Evolutionary conservation across 2,888 invertebrate genomes (phyloP), one percentile per base, ranked within the genome.

Genomic region (Tuberolachnus salignus): DNA sequence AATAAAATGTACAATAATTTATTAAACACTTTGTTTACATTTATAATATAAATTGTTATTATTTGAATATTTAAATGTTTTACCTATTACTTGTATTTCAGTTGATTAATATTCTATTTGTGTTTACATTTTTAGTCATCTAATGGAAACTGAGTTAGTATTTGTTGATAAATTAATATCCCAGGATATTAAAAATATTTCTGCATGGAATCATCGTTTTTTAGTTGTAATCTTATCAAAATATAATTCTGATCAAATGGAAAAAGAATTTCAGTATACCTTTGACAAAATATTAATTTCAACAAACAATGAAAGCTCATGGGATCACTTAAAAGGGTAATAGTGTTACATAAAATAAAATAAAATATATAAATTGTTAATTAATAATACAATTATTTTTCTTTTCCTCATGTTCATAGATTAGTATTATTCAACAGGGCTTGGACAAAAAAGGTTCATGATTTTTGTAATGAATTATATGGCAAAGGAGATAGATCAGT

Each of bases 171-270:
- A 89, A 73, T 88, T 98, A 49, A 87, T 99, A 80, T 86, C 87
- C 1, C 91, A 93, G 78, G 98, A 99, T 85, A 90, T 97, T 46
- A 90, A 97, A 80, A 99, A 99, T 85, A 99, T 99, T 87, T 99
- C 99, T 0, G 99, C 98, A 0, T 99, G 99, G 98, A 99, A 99
- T 87, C 98, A 99, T 86, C 90, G 99, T 67, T 96, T 94, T 85
- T 98, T 96, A 86, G 91, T 97, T 8, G 87, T 97, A 72, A 92
- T 92, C 83, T 91, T 92, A 84, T 92, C 92, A 11, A 92, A 93
- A 13, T 95, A 95, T 86, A 91, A 92, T 0, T 90, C 91, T 69
- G 90, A 93, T 42, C 89, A 92, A 42, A 88, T 98, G 16, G 89
- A 91, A 53, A 88, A 88, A 81, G 98, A 98, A 88, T 89, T 97